phyloP scores from a whole-genome alignment of 1,140 invertebrate species.

The Luehdorfia chinensis region DNA sequence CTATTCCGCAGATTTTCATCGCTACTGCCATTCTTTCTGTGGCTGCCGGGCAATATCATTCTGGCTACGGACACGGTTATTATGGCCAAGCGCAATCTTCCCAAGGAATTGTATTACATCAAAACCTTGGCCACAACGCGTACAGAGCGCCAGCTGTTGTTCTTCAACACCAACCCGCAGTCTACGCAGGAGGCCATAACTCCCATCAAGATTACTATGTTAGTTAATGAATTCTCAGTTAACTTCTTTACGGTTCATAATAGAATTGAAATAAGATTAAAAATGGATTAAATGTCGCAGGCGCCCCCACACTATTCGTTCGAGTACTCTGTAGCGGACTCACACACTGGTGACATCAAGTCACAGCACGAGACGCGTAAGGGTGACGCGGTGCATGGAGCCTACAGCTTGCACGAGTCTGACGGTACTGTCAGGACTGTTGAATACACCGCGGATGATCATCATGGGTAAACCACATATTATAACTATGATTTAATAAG shows the following conservation, averaged over 20 bases:
- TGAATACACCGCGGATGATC: constrained; percentile 71
- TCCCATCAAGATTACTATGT: constrained; percentile 36
- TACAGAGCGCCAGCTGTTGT: constrained; percentile 8
- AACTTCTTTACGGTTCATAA: no score
- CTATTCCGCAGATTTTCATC: constrained; percentile 32
- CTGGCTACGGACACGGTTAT: constrained; percentile 20
- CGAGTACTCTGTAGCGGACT: constrained; percentile 54
- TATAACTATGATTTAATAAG: no score
- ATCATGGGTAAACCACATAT: no score
- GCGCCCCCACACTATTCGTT: constrained; percentile 35
- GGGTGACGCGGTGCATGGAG: constrained; percentile 78
- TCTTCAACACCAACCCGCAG: neutral
- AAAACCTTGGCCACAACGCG: neutral
- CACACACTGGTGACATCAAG: constrained; percentile 77
- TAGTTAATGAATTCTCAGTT: no score
- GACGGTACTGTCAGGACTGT: constrained; percentile 76
- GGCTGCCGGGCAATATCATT: constrained; percentile 14
- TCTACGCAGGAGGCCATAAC: constrained; percentile 25
- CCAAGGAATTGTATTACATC: constrained; percentile 31
- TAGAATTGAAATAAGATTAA: constrained; percentile 28
- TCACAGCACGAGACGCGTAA: constrained; percentile 77
- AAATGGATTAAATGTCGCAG: no score
- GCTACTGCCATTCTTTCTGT: constrained; percentile 23
- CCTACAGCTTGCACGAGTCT: constrained; percentile 76
- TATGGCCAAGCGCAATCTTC: constrained; percentile 40